Conservation (phyloP, 2,113 vertebrate species). For the Zingel zingel region DNA sequence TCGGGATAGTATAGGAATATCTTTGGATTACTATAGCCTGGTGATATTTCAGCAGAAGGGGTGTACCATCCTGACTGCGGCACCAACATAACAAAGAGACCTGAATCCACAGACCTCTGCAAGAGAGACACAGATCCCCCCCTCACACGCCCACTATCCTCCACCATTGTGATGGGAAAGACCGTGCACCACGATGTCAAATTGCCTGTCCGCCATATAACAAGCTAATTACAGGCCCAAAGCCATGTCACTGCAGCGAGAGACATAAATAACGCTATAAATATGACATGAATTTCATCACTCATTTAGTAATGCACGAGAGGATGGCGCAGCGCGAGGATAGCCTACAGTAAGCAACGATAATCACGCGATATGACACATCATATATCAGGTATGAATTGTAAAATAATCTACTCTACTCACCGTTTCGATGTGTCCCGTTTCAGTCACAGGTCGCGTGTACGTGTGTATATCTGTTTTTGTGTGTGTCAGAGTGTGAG, state of each 20-base stretch:
- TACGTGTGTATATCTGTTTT: not conserved
- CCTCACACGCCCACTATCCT: slow-evolving; percentile 69
- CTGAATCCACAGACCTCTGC: slow-evolving; percentile 64
- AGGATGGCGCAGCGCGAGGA: slow-evolving; percentile 47
- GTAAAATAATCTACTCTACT: slow-evolving; percentile 36
- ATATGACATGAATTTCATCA: slow-evolving; percentile 39
- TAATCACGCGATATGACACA: slow-evolving; percentile 38
- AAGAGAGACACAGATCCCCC: slow-evolving; percentile 38
- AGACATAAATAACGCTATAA: slow-evolving; percentile 15
- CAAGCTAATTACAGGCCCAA: slow-evolving; percentile 24
- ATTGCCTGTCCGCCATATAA: not conserved
- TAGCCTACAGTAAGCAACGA: not conserved
- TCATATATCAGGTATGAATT: not conserved
- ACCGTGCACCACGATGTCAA: slow-evolving; percentile 4
- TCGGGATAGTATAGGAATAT: not conserved
- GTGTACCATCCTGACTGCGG: slow-evolving; percentile 76
- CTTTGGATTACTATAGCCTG: not conserved
- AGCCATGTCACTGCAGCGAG: slow-evolving; percentile 10
- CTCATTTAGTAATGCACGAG: not conserved
- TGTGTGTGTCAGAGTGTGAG: slow-evolving; percentile 44
- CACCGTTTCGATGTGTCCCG: slow-evolving; percentile 63
- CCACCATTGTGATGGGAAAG: slow-evolving; percentile 39
- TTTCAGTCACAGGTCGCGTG: slow-evolving; percentile 18
- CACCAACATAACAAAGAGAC: slow-evolving; percentile 81
- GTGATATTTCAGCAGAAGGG: slow-evolving; percentile 33